Evolutionary conservation across 2,797 vertebrate genomes (phyloP).

Genomic region (Hippocampus kuda): DNA sequence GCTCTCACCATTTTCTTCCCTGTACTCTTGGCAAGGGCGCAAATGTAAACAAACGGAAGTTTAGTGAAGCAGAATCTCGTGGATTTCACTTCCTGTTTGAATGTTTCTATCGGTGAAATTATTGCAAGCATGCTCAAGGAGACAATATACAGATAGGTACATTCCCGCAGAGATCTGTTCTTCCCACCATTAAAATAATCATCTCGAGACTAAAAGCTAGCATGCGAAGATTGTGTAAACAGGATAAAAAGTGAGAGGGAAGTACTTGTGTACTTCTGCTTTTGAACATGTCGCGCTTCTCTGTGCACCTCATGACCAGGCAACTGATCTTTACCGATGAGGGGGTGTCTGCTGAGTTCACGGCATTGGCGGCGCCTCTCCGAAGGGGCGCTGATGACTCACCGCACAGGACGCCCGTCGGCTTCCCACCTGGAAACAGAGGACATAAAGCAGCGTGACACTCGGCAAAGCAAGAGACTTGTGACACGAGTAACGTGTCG

Average conservation of each 20-base stretch:
- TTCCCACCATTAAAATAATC: background rate
- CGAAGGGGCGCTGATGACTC: conserved; percentile 69
- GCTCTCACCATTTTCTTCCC: background rate
- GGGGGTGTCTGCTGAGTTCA: conserved; percentile 38
- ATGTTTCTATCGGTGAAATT: background rate
- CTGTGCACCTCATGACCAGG: conserved; percentile 7
- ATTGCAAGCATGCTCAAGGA: background rate
- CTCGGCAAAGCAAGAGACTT: rapidly evolving
- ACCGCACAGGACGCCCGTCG: conserved; percentile 69
- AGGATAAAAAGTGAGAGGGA: background rate
- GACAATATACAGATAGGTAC: background rate
- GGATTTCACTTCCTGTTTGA: background rate
- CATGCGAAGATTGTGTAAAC: background rate
- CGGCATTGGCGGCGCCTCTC: conserved; percentile 55
- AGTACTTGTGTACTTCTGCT: background rate
- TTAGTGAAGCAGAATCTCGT: background rate
- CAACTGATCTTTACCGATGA: conserved; percentile 40
- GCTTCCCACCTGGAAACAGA: conserved; percentile 62
- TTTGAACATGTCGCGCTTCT: conserved; percentile 6
- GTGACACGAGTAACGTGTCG: no score
- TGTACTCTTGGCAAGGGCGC: background rate
- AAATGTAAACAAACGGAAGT: background rate
- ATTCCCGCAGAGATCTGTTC: background rate
- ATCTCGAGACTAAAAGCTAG: background rate
- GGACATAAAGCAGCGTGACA: background rate